Evolutionary conservation across 1,140 invertebrate genomes (phyloP), one percentile per base, ranked within the genome.

Genomic region (Zelostemma sp.): DNA sequence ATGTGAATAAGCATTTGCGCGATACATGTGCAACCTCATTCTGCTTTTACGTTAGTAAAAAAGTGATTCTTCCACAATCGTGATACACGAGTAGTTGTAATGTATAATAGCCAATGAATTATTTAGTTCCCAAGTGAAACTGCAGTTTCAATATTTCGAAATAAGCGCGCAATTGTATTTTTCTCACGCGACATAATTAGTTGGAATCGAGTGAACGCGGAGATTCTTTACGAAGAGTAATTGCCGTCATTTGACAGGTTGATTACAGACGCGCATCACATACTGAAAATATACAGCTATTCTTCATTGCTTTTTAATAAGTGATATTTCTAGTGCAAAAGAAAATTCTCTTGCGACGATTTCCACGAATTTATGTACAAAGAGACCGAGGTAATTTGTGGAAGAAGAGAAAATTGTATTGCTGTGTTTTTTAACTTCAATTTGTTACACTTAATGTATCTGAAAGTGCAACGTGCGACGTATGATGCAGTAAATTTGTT

Each of bases 401-500:
- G 11, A 31, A 31, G 5, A 31, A 31, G 28, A 31, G 28, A 31
- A 31, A 31, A 5, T 31, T 11, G 28, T 31, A 31, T 11, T 5
- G 28, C 11, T 5, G 11, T 11, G 28, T 11, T 31, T 11, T 5
- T 31, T 31, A 5, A 31, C 11, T 31, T 31, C 11, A n/a, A n/a
- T 31, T 31, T 31, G 11, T 6, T 5, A 31, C 5, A 31, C 28
- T 5, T 11, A 11, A 31, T 31, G 11, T 31, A 31, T 31, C 28
- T 6, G 28, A 11, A 11, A 31, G 11, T 11, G 28, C 28, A 31
- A 33, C 41, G 65, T 56, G 61, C 47, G 46, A 61, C 53, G 53
- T 50, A 57, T 53, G 64, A 47, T 68, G 64, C 64, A 31, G 61
- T 61, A 68, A 50, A 68, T 68, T 68, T 61, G 59, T 61, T 68